These are phyloP conservation scores for Iselma pallidipennis DNA, from an alignment of 2,888 invertebrate genomes.

Conservation along the genomic window DNA sequence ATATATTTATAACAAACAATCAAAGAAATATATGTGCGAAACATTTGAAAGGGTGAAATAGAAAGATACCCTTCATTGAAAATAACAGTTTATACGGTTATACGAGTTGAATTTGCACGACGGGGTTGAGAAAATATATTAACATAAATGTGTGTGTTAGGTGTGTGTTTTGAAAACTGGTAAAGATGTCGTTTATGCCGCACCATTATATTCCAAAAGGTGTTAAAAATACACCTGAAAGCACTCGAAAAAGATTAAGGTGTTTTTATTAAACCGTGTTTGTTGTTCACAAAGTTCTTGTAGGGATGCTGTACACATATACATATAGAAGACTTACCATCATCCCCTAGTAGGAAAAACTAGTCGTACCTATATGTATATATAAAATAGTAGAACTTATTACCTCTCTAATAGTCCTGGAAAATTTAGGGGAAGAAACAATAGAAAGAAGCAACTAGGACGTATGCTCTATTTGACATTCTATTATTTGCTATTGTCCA, in stretches of 20 bases:
- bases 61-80: slow-evolving; percentile 30
- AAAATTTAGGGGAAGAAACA: slow-evolving; percentile 37
- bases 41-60: slow-evolving; percentile 27
- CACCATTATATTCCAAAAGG: slow-evolving; percentile 42
- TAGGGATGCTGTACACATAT: too few species aligned
- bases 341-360: slow-evolving; percentile 12
- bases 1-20: too few species aligned
- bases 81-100: slow-evolving; percentile 50
- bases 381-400: slow-evolving; percentile 35
- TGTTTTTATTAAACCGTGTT: slow-evolving; percentile 42
- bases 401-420: slow-evolving; percentile 30
- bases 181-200: slow-evolving; percentile 36
- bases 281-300: slow-evolving; percentile 29
- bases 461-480: slow-evolving; percentile 44
- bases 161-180: slow-evolving; percentile 34
- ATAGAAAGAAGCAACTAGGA: slow-evolving; percentile 27
- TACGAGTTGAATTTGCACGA: slow-evolving; percentile 39
- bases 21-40: slow-evolving; percentile 37
- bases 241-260: slow-evolving; percentile 55
- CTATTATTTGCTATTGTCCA: slow-evolving; percentile 39
- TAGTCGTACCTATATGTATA: too few species aligned
- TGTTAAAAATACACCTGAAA: slow-evolving; percentile 55
- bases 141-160: slow-evolving; percentile 12
- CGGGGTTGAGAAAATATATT: slow-evolving; percentile 30
- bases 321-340: too few species aligned